Base-by-base conservation (phyloP, 2,888 invertebrate genomes). In the Anthophora plumipes region DNA sequence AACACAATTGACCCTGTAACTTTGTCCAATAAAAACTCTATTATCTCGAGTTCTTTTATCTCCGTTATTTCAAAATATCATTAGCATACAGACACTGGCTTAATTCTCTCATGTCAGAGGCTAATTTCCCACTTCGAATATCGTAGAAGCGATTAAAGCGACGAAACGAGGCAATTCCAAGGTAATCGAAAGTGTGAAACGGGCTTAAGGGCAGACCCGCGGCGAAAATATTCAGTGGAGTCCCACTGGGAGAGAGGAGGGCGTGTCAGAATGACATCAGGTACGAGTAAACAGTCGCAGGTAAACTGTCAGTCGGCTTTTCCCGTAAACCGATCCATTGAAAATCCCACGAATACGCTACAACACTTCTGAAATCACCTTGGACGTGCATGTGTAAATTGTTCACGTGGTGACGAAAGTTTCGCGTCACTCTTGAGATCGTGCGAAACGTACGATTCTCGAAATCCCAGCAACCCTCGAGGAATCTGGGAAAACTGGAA, bases 211-310 rank as follows among this genome's bases (percentile, higher is more conserved):
- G 11, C 5, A 37, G 48, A 37, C 25, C 43, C n/a, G 39, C 69
- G 52, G 14, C 17, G 43, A 43, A 55, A 72, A 74, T 31, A 75
- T 80, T 81, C 74, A 55, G 37, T 48, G 63, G 72, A 43, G 22
- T 43, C 14, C 9, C n/a, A 17, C 11, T 4, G 50, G 50, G 54
- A 57, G 25, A 37, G 48, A 71, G 55, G 61, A 54, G 66, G 55
- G 55, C 59, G 50, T 46, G 64, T 74, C 73, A 79, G 84, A 87
- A 84, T 82, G 79, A 74, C 86, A 66, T 73, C 84, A 57, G 81
- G 75, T 77, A 85, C 22, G 68, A 59, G 80, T 54, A 84, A 85
- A 84, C 77, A 80, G 73, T 48, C 74, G 66, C 89, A 88, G 89
- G 88, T 85, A 87, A 70, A 48, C 66, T 41, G 9, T 31, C 55